Evolutionary conservation across 2,888 invertebrate genomes (phyloP).

Genomic region (Melanargia galathea): DNA sequence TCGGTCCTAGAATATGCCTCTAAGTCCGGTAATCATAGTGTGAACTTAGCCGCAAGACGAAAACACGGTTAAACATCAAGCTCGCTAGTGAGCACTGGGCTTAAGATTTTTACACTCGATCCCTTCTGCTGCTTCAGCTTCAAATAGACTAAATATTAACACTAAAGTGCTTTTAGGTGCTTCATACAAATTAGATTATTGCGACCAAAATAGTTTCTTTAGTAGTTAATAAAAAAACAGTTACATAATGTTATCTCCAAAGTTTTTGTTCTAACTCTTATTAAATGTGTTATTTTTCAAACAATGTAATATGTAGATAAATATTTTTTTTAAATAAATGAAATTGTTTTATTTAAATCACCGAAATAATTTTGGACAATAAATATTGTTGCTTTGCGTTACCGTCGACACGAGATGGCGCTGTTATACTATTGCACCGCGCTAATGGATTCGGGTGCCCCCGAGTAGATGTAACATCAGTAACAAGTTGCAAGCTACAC

Average conservation of each 20-base stretch:
- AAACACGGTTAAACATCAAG: too few relatives aligned
- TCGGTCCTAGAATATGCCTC: too few relatives aligned
- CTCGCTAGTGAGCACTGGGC: too few relatives aligned
- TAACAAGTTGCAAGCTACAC: too few relatives aligned
- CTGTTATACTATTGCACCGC: too few relatives aligned
- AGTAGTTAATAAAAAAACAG: not conserved
- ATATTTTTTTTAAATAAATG: conserved; percentile 35
- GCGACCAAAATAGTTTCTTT: not conserved
- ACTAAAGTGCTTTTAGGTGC: conserved; percentile 21
- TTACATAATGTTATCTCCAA: conserved; percentile 15
- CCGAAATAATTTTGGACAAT: too few relatives aligned
- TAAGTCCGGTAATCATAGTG: too few relatives aligned
- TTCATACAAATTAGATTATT: conserved; percentile 5
- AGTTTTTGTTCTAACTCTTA: conserved; percentile 22
- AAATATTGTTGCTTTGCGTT: too few relatives aligned
- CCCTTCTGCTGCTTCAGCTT: not conserved
- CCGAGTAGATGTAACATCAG: too few relatives aligned
- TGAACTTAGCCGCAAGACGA: too few relatives aligned
- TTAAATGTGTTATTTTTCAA: conserved; percentile 28
- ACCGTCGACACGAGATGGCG: too few relatives aligned
- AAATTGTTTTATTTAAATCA: conserved; percentile 17
- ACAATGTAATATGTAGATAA: conserved; percentile 33
- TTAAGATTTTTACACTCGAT: not conserved
- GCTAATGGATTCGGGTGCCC: too few relatives aligned
- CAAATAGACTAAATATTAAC: conserved; percentile 11